Evolutionary conservation across 2,113 vertebrate genomes (phyloP).

Genomic region (Myotis yumanensis): DNA sequence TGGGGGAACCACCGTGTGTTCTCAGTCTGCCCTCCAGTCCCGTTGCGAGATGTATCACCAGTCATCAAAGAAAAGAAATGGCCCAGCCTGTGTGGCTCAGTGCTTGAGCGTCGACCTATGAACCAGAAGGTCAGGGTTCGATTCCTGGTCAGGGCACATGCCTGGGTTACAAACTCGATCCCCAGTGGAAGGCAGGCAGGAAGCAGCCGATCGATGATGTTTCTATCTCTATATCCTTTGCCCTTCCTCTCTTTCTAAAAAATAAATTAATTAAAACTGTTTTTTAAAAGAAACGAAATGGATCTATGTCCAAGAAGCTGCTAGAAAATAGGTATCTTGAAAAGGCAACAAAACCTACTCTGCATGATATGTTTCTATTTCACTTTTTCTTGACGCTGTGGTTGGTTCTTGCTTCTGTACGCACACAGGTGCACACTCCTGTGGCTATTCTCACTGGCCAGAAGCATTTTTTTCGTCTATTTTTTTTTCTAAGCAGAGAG

Average conservation of each 20-base stretch:
- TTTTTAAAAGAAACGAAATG: too few species aligned
- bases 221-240: too few species aligned
- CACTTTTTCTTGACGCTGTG: background rate
- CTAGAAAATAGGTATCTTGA: background rate
- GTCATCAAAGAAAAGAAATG: background rate
- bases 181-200: too few species aligned
- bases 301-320: background rate
- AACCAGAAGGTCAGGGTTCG: too few species aligned
- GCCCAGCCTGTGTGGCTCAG: background rate
- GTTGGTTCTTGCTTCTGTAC: background rate
- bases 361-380: background rate
- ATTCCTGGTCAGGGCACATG: too few species aligned
- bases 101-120: too few species aligned
- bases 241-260: too few species aligned
- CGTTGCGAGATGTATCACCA: background rate
- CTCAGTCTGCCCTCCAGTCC: background rate
- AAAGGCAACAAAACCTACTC: background rate
- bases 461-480: background rate
- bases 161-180: too few species aligned
- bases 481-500: background rate
- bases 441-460: background rate
- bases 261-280: too few species aligned
- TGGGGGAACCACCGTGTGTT: background rate
- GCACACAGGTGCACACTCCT: background rate
- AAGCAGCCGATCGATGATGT: too few species aligned